Percentiles rank a stretch among this genome's conserved stretches.
Evolutionary conservation across 2,797 vertebrate species (phyloP).

Genomic region (Tarsius wallacei): DNA sequence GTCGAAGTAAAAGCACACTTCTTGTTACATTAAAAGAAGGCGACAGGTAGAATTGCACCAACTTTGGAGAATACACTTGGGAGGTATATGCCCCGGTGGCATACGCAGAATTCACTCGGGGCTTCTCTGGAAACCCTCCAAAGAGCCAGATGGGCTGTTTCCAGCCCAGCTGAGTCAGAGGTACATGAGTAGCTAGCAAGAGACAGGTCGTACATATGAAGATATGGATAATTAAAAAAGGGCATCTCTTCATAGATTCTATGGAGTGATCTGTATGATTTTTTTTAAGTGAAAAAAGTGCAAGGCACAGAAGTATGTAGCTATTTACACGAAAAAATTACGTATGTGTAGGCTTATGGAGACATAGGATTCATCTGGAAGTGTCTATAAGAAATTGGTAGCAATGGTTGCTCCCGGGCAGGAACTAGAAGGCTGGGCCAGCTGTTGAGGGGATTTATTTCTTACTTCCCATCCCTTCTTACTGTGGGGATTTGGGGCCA

Average conservation of each 20-base stretch:
- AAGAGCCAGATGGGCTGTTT: background rate
- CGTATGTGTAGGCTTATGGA: background rate
- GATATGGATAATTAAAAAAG: slow-evolving; percentile 28
- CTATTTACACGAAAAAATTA: background rate
- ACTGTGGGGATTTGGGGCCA: slow-evolving; percentile 12
- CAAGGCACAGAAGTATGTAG: background rate
- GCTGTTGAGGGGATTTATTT: background rate
- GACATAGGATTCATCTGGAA: slow-evolving; percentile 3
- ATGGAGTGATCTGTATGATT: background rate
- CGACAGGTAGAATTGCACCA: background rate
- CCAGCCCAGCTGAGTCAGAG: background rate
- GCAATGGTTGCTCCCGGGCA: background rate
- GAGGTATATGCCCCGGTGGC: background rate
- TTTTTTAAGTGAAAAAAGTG: slow-evolving; percentile 5
- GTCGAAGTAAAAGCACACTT: background rate
- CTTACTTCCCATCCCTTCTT: slow-evolving; percentile 25
- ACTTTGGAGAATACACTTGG: background rate
- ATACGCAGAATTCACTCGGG: slow-evolving; percentile 22
- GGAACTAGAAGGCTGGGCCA: background rate
- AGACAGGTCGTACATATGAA: background rate
- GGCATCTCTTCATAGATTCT: background rate
- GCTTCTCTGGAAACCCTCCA: background rate
- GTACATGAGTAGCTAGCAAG: background rate
- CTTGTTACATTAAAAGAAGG: background rate
- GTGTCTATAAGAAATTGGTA: background rate